A percentile compares a stretch with the other conserved stretches of the same genome.
phyloP scores from a whole-genome alignment of 2,797 vertebrate genomes.

The Sebastes ruberrimus region DNA sequence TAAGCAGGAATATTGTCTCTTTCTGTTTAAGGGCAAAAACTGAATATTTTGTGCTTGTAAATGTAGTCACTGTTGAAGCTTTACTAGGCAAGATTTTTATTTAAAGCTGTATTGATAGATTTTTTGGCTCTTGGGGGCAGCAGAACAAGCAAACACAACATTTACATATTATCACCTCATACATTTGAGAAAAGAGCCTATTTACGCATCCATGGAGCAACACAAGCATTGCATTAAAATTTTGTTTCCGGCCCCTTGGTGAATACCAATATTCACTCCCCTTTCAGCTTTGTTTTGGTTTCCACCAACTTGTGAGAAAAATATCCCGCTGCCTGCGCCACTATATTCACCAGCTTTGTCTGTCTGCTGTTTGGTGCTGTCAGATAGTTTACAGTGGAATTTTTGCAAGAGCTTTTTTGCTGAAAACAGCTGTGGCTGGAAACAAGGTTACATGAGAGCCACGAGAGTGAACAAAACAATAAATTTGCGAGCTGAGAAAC shows the following conservation, averaged over 20 bases:
- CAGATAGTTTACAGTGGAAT: no score
- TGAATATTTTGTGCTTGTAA: no score
- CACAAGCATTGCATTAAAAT: neutral
- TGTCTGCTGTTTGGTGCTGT: no score
- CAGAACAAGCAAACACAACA: neutral
- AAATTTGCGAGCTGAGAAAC: no score
- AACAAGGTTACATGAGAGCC: no score
- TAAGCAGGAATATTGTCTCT: accelerated
- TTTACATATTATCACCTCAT: neutral
- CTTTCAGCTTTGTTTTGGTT: neutral
- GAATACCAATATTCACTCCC: neutral
- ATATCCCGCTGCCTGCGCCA: neutral
- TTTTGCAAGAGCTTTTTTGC: no score
- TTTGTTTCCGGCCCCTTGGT: no score
- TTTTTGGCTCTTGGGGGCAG: neutral
- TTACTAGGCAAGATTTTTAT: neutral
- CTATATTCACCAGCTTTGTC: no score
- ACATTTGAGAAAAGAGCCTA: neutral
- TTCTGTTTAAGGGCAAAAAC: no score
- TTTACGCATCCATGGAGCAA: neutral
- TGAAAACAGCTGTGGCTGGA: no score
- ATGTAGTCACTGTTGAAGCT: neutral
- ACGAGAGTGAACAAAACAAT: no score
- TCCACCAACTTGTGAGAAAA: neutral
- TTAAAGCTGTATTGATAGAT: neutral